These are phyloP conservation scores for Fragum sueziense DNA, from an alignment of 2,888 invertebrate species.

Conservation along the genomic window DNA sequence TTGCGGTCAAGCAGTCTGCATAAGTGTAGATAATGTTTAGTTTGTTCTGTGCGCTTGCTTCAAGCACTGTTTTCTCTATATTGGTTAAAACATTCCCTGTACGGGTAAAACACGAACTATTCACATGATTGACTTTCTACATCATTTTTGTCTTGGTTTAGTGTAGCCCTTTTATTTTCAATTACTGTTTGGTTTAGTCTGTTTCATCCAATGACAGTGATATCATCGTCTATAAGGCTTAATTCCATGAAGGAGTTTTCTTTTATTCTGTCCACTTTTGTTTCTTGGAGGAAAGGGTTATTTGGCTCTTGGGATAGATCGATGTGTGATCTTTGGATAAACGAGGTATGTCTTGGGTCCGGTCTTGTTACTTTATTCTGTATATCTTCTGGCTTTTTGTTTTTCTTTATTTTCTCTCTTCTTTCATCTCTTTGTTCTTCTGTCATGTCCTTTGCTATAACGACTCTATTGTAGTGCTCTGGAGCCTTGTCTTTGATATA, in stretches of 20 bases:
- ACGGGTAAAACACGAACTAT: neutral
- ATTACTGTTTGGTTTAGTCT: neutral
- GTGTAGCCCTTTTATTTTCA: too few species aligned
- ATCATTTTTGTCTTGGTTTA: too few species aligned
- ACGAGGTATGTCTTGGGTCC: neutral
- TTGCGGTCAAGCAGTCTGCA: neutral
- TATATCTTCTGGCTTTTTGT: neutral
- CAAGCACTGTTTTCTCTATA: neutral
- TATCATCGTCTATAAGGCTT: neutral
- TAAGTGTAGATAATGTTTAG: slow-evolving; percentile 3
- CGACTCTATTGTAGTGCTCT: neutral
- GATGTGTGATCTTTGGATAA: neutral
- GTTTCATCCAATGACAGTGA: neutral
- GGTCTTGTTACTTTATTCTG: neutral
- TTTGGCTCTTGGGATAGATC: neutral
- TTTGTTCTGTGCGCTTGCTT: neutral
- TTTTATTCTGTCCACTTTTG: neutral
- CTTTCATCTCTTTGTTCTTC: neutral
- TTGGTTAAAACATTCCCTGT: neutral
- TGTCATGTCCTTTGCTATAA: neutral
- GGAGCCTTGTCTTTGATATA: neutral
- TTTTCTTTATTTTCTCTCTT: neutral
- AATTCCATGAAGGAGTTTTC: neutral
- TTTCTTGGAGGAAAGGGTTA: neutral
- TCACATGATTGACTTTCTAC: neutral